A percentile compares a stretch with the other conserved stretches of the same genome.
Evolutionary conservation across 2,113 vertebrate genomes (phyloP).

Genomic region (Zapornia atra): DNA sequence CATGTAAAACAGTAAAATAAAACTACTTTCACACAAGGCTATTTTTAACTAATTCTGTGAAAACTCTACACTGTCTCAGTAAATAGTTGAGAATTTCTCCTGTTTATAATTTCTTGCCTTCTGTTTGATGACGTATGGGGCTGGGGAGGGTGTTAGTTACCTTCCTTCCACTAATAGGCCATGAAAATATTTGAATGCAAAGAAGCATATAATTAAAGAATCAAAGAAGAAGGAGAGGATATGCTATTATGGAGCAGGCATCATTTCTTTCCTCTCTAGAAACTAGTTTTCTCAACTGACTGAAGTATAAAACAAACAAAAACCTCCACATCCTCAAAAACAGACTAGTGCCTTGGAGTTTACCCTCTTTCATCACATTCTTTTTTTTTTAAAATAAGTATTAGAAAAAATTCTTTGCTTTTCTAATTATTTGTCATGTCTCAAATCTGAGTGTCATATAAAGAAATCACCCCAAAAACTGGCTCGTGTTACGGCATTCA

Average conservation of each 20-base stretch:
- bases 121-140: neutral
- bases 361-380: neutral
- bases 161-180: neutral
- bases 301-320: neutral
- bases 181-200: neutral
- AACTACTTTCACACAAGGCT: neutral
- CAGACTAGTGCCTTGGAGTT: neutral
- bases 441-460: neutral
- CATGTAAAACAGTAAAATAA: neutral
- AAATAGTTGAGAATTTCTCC: neutral
- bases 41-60: neutral
- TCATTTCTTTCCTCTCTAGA: neutral
- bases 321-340: fast-evolving
- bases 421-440: neutral
- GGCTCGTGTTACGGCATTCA: neutral
- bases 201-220: neutral
- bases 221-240: neutral
- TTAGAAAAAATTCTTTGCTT: neutral
- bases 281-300: neutral
- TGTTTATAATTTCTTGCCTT: neutral
- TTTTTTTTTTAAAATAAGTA: neutral
- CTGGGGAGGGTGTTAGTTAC: neutral
- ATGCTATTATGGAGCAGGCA: neutral
- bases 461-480: neutral
- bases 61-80: neutral